A percentile compares a stretch with the other conserved stretches of the same genome.
These are phyloP conservation scores for Heliconius ismenius DNA, from an alignment of 2,888 invertebrate genomes.

Conservation along the genomic window DNA sequence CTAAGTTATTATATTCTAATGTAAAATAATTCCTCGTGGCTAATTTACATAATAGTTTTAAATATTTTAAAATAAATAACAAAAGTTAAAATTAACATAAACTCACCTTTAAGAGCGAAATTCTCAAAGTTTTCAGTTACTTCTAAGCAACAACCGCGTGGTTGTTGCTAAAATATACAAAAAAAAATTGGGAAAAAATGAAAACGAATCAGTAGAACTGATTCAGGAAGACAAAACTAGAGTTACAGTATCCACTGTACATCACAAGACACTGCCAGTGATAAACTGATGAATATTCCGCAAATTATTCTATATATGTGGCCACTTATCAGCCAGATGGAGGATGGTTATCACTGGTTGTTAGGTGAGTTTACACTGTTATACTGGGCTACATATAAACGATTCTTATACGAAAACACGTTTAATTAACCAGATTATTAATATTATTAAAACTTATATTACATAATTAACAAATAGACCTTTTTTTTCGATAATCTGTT, in stretches of 20 bases:
- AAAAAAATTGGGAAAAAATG: conserved; percentile 19
- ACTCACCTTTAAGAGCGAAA: conserved; percentile 82
- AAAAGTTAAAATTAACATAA: neutral
- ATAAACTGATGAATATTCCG: conserved; percentile 60
- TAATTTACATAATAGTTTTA: neutral
- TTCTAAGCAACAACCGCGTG: conserved; percentile 77
- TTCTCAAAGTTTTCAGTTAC: conserved; percentile 83
- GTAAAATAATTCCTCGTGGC: no score
- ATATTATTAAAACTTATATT: neutral
- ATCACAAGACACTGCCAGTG: conserved; percentile 49
- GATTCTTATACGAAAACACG: neutral
- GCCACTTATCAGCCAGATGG: conserved; percentile 59
- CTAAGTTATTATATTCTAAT: no score
- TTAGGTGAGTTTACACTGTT: conserved; percentile 28
- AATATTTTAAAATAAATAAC: neutral
- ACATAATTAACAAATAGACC: neutral
- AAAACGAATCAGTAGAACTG: conserved; percentile 52
- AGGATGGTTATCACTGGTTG: conserved; percentile 54
- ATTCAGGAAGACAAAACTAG: conserved; percentile 45
- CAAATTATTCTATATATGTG: conserved; percentile 59
- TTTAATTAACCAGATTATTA: conserved; percentile 1
- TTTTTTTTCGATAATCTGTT: neutral
- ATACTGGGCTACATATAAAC: neutral
- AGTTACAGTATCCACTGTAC: conserved; percentile 44
- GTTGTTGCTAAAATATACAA: conserved; percentile 73